Base-by-base conservation (phyloP, 2,888 invertebrate species). In the Teinopalpus imperialis region DNA sequence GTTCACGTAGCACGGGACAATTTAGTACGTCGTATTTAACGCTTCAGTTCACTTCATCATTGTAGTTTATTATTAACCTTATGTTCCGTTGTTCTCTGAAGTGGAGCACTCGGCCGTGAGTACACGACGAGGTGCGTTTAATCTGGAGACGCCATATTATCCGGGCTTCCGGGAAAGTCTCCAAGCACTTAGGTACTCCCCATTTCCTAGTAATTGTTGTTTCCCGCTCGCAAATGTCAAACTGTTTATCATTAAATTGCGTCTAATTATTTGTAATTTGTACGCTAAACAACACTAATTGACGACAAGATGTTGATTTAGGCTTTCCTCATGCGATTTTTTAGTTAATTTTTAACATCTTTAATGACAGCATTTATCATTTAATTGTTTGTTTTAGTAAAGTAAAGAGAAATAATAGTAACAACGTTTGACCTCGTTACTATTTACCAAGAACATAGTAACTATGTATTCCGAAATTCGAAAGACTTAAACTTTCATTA, bases 81-180 rank as follows among this genome's bases (percentile, higher is more conserved):
- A 36, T 31, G 26, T 24, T 27, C 32, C 18, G 32, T 12, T 10
- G 21, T 35, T 26, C 49, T 46, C 30, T 44, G 50, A 50, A 49
- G 49, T 46, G 35, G 35, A 7, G 39, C 45, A 27, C 13, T 37
- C 44, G 37, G 34, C 47, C 45, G 40, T 49, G 48, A 49, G 43
- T 31, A 14, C 23, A 29, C 29, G 29, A 23, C 35, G 21, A 23
- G 37, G 41, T 37, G 41, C 31, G 44, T 26, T 31, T 41, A 37
- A 49, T 34, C 37, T 32, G 27, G 10, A 36, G 32, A 35, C 24
- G 26, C 24, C 27, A 39, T 44, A 44, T 32, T 43, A 26, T 32
- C 10, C 10, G 6, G 13, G 26, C 24, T 39, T 45, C 40, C 35
- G 34, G 46, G 40, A 41, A 46, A 46, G 35, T 40, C 27, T 32